Evolutionary conservation across 1,140 invertebrate species (phyloP), one percentile per base, ranked within the genome.

Genomic region (Pissodes strobi): DNA sequence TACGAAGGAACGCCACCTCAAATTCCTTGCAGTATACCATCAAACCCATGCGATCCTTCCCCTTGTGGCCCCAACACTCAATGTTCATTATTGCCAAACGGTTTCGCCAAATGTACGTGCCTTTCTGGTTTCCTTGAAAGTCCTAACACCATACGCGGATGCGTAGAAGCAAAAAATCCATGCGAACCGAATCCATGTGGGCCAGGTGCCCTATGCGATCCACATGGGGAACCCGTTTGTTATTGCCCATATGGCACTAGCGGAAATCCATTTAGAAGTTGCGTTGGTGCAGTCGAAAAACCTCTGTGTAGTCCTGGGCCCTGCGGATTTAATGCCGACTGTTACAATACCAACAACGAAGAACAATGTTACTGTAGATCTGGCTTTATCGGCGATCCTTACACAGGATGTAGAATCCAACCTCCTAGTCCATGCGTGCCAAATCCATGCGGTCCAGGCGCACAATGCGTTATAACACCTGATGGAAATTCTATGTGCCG

Each of bases 31-130:
- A 78, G 76, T 46, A 71, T 89, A 62, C 89, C 89, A 53, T 80
- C 79, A 46, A 90, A 90, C 73, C 90, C 91, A 0, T 95, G 93
- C 70, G 86, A 89, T 64, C 89, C 91, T 13, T 93, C 90, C 27
- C 91, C 91, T 0, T 95, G 92, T 75, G 93, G 92, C 9, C 90
- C 89, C 2, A 94, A 94, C 71, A 94, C 93, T 2, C 88, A 92
- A 72, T 95, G 93, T 72, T 83, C 89, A 0, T 80, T 92, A 15
- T 76, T 92, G 10, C 80, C 82, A n/a, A 93, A 92, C 73, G 91
- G 92, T 34, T 90, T 92, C 73, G 86, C 91, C 0, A 92, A 93
- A 77, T 95, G 93, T 75, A 93, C 90, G 1, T 95, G 92, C 73
- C 80, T 93, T 56, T 82, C 87, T 58, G 91, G 91, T 15, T 94